Evolutionary conservation across 1,140 invertebrate species (phyloP).

Genomic region (Mactra quadrangularis): DNA sequence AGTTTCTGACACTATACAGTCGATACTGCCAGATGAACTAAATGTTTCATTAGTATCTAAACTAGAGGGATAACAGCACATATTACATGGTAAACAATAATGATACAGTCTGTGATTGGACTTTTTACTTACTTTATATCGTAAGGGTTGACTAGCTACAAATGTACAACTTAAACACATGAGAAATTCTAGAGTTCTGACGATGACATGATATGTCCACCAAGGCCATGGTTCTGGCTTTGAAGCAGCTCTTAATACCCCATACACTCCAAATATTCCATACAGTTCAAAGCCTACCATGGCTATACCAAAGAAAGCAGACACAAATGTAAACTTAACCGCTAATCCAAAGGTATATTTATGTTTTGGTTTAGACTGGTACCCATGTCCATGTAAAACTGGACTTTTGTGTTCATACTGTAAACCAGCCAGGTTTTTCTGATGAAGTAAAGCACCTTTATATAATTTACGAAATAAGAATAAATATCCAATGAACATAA

Average conservation of each 20-base stretch:
- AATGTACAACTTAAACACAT: slow-evolving; percentile 92
- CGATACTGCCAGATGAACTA: slow-evolving; percentile 2
- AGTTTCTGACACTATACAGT: slow-evolving; percentile 20
- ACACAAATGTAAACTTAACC: slow-evolving; percentile 93
- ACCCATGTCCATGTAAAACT: slow-evolving; percentile 81
- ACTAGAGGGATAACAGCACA: slow-evolving; percentile 34
- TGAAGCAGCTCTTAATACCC: slow-evolving; percentile 82
- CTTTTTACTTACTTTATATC: slow-evolving; percentile 56
- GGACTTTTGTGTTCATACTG: slow-evolving; percentile 76
- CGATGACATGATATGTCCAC: slow-evolving; percentile 94
- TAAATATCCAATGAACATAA: slow-evolving; percentile 92
- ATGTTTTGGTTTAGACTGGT: slow-evolving; percentile 73
- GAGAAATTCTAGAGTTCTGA: slow-evolving; percentile 92
- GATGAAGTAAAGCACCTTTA: slow-evolving; percentile 82
- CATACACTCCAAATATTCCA: slow-evolving; percentile 89
- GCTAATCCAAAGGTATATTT: slow-evolving; percentile 67
- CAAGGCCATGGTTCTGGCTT: slow-evolving; percentile 89
- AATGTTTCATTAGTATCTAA: slow-evolving; percentile 23
- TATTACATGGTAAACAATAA: slow-evolving; percentile 46
- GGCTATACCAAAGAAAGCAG: slow-evolving; percentile 91
- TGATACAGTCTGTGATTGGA: slow-evolving; percentile 1
- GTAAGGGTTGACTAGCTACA: slow-evolving; percentile 88
- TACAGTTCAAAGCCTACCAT: slow-evolving; percentile 92
- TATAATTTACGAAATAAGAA: slow-evolving; percentile 89
- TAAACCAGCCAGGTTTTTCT: slow-evolving; percentile 58